Evolutionary conservation across 2,797 vertebrate species (phyloP).

Genomic region (Scolopax rusticola): DNA sequence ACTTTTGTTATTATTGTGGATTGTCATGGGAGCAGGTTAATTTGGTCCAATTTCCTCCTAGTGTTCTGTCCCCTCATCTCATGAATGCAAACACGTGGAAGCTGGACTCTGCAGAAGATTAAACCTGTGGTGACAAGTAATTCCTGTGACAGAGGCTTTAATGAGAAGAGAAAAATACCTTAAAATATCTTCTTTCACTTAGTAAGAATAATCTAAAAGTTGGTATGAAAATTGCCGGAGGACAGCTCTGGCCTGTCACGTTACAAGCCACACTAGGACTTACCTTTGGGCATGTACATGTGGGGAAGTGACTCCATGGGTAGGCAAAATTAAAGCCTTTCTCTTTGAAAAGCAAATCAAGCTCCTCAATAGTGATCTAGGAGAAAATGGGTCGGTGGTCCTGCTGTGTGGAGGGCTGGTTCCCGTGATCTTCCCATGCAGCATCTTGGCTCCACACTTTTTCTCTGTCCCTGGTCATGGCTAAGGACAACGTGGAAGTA

Average conservation of each 20-base stretch:
- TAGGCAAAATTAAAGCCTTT: not conserved
- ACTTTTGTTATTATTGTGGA: conserved; percentile 65
- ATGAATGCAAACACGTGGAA: conserved; percentile 44
- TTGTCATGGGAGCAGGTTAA: conserved; percentile 66
- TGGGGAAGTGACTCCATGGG: not conserved
- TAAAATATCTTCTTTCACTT: conserved; percentile 36
- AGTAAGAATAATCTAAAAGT: conserved; percentile 1
- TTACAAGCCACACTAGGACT: not conserved
- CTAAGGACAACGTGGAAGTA: accelerated
- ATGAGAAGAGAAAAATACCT: conserved; percentile 40
- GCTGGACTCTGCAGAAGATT: conserved; percentile 50
- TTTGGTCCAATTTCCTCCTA: conserved; percentile 61
- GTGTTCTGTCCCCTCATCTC: conserved; percentile 1
- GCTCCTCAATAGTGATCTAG: not conserved
- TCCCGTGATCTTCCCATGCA: not conserved
- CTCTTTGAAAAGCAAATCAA: not conserved
- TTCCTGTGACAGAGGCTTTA: conserved; percentile 56
- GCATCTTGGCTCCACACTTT: accelerated
- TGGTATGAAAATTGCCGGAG: not conserved
- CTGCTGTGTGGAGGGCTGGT: not conserved
- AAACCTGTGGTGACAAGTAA: conserved; percentile 53
- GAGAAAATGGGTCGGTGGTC: accelerated
- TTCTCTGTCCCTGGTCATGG: not conserved
- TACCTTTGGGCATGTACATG: accelerated
- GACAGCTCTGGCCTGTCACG: not conserved